phyloP scores from a whole-genome alignment of 1,140 invertebrate genomes.

The Drosophila nannoptera region DNA sequence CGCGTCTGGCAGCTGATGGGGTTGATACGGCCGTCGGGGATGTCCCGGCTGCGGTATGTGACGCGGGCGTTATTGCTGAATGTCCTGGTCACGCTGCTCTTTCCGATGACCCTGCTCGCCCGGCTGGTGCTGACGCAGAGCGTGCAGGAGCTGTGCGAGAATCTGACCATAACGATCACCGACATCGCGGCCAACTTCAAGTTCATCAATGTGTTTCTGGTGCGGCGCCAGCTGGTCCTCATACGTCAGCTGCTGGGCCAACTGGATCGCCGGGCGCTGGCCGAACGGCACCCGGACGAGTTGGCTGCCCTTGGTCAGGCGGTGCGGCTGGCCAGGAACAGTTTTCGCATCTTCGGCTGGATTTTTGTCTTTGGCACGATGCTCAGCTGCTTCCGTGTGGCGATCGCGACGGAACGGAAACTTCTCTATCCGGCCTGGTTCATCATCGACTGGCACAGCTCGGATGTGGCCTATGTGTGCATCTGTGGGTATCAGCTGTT shows the following conservation, averaged over 20 bases:
- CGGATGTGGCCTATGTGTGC: constrained; percentile 22
- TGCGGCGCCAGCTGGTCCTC: constrained; percentile 42
- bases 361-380: constrained; percentile 64
- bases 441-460: constrained; percentile 52
- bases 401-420: constrained; percentile 31
- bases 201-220: constrained; percentile 65
- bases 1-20: constrained; percentile 61
- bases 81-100: constrained; percentile 57
- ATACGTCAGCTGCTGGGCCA: constrained; percentile 38
- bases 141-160: constrained; percentile 62
- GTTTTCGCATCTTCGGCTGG: constrained; percentile 52
- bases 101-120: constrained; percentile 58
- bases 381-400: constrained; percentile 55
- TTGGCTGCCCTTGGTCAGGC: constrained; percentile 26
- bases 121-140: constrained; percentile 53
- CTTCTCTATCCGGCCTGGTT: constrained; percentile 72
- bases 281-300: constrained; percentile 31
- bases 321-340: constrained; percentile 26
- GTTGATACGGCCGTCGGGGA: constrained; percentile 28
- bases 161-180: constrained; percentile 69
- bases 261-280: constrained; percentile 44
- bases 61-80: constrained; percentile 47
- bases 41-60: neutral
- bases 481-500: constrained; percentile 61
- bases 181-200: constrained; percentile 66